Evolutionary conservation across 1,140 invertebrate species (phyloP).

Genomic region (Heliothis subflexa): DNA sequence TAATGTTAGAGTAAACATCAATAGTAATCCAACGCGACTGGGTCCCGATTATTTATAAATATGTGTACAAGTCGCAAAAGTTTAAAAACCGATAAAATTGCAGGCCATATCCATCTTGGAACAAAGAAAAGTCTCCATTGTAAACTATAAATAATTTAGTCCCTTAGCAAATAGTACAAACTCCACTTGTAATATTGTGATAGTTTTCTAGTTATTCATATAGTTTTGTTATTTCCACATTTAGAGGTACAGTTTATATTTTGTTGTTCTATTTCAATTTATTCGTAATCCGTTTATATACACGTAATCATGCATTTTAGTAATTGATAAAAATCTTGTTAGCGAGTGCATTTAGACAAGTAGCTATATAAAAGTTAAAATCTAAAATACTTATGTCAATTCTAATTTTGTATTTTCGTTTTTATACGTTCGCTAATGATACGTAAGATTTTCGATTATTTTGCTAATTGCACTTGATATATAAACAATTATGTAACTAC

Average conservation of each 20-base stretch:
- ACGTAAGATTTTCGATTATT: neutral
- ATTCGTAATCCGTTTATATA: neutral
- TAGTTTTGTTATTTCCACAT: slow-evolving; percentile 14
- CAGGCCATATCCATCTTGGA: no score
- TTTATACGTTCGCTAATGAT: neutral
- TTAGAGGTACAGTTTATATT: neutral
- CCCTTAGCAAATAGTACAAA: slow-evolving; percentile 41
- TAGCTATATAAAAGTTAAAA: neutral
- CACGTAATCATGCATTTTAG: slow-evolving; percentile 29
- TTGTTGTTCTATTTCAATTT: slow-evolving; percentile 1
- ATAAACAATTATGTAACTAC: slow-evolving; percentile 20
- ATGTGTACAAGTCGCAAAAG: no score
- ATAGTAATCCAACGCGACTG: no score
- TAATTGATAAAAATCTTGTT: neutral
- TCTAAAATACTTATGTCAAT: neutral
- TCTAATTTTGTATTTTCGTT: neutral
- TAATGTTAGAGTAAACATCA: no score
- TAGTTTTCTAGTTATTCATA: slow-evolving; percentile 34
- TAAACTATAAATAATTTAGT: neutral
- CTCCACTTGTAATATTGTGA: slow-evolving; percentile 47
- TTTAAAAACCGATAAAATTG: no score
- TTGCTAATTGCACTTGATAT: slow-evolving; percentile 33
- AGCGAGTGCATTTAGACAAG: slow-evolving; percentile 20
- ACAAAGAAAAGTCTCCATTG: no score
- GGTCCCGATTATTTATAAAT: no score